phyloP scores from a whole-genome alignment of 2,888 invertebrate species.

The Drosophila pseudotalamancana region DNA sequence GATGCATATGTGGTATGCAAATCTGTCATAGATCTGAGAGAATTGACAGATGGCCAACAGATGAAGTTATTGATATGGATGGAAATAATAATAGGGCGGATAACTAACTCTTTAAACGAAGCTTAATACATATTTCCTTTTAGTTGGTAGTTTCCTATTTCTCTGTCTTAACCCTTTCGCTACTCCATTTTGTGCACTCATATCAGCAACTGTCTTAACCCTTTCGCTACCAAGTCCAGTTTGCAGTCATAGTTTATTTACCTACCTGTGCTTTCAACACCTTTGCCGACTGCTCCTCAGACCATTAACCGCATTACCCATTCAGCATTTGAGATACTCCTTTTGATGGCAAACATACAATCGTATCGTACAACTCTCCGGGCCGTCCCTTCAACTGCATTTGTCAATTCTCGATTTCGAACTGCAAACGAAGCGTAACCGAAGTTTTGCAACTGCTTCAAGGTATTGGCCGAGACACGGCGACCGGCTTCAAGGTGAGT shows the following conservation, averaged over 20 bases:
- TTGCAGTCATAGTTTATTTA: background rate
- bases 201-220: background rate
- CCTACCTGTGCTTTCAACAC: conserved; percentile 16
- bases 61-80: background rate
- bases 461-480: conserved; percentile 26
- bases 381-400: conserved; percentile 16
- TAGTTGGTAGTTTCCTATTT: background rate
- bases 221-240: background rate
- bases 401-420: conserved; percentile 40
- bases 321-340: conserved; percentile 29
- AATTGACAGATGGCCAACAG: background rate
- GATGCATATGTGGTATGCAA: conserved; percentile 47
- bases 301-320: conserved; percentile 27
- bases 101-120: background rate
- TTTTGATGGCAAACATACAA: background rate
- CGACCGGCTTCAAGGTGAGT: conserved; percentile 44
- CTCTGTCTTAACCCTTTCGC: background rate
- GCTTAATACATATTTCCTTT: background rate
- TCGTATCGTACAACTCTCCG: background rate
- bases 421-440: conserved; percentile 51
- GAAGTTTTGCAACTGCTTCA: conserved; percentile 64
- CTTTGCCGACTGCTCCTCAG: conserved; percentile 12
- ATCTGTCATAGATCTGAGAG: conserved; percentile 17
- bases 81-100: background rate
- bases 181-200: background rate